Evolutionary conservation across 2,113 vertebrate genomes (phyloP).

Genomic region (Pygoscelis antarcticus): DNA sequence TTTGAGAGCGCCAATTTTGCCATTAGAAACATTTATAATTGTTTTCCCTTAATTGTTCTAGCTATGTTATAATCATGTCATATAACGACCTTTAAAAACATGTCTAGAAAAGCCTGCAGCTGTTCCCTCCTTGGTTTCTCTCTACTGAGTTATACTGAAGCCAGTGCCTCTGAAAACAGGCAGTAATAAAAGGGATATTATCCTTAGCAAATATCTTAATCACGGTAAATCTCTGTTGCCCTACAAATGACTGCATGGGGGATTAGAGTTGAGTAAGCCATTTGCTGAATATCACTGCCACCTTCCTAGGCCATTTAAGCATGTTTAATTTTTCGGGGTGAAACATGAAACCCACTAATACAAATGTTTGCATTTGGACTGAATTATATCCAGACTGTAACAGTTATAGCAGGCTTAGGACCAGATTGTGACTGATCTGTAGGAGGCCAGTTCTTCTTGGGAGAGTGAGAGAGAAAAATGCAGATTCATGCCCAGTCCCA

Average conservation of each 20-base stretch:
- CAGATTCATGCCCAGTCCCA: background rate
- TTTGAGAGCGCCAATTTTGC: background rate
- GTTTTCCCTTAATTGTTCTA: background rate
- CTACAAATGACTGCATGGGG: slow-evolving; percentile 65
- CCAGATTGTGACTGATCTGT: slow-evolving; percentile 36
- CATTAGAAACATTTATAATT: slow-evolving; percentile 5
- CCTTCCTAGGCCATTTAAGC: slow-evolving; percentile 56
- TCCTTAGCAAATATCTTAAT: slow-evolving; percentile 71
- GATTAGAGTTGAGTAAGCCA: slow-evolving; percentile 61
- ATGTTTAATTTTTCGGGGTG: slow-evolving; percentile 68
- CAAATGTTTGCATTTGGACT: slow-evolving; percentile 65
- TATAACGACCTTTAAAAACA: slow-evolving; percentile 35
- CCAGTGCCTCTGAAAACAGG: slow-evolving; percentile 56
- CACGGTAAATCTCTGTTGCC: slow-evolving; percentile 64
- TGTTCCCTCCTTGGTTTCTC: slow-evolving; percentile 38
- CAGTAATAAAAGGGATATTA: slow-evolving; percentile 66
- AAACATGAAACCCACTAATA: slow-evolving; percentile 60
- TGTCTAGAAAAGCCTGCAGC: slow-evolving; percentile 62
- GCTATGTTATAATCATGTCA: background rate
- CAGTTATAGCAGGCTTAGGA: slow-evolving; percentile 46
- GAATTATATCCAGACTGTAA: slow-evolving; percentile 64
- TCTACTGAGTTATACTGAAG: slow-evolving; percentile 39
- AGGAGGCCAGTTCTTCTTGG: slow-evolving; percentile 33
- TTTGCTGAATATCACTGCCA: slow-evolving; percentile 71
- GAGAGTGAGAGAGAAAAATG: slow-evolving; percentile 41